These are phyloP conservation scores for Gallinago paraguaiae DNA, from an alignment of 2,113 vertebrate species.

Conservation along the genomic window DNA sequence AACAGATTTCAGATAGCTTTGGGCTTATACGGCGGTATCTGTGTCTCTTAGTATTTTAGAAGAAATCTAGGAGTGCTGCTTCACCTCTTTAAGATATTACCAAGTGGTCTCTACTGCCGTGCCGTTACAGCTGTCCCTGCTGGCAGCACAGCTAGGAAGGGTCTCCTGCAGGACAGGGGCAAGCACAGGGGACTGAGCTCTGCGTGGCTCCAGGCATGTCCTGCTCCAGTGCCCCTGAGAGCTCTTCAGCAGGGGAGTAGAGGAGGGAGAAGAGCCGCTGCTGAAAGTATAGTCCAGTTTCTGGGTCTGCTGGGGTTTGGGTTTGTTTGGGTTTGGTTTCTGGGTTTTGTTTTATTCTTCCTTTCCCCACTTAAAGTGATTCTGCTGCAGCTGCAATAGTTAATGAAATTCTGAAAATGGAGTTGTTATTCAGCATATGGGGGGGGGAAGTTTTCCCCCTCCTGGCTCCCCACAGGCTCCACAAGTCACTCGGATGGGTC, in stretches of 20 bases:
- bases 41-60: background rate
- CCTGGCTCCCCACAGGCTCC: background rate
- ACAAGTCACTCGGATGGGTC: background rate
- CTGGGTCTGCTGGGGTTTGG: background rate
- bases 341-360: background rate
- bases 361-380: background rate
- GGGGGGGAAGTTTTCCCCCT: background rate
- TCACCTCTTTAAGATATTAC: no score
- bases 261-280: background rate
- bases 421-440: background rate
- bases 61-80: background rate
- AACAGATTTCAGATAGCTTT: background rate
- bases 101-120: background rate
- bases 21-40: background rate
- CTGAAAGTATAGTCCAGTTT: background rate
- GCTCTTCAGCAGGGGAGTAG: background rate
- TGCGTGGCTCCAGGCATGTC: rapidly evolving
- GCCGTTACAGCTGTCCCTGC: no score
- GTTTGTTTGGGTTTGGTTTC: background rate
- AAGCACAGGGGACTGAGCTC: background rate
- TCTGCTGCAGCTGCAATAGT: slow-evolving; percentile 18
- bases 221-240: background rate
- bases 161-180: rapidly evolving
- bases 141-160: background rate
- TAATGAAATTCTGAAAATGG: slow-evolving; percentile 27